phyloP scores from a whole-genome alignment of 2,888 invertebrate species.

The Agrypnus murinus region DNA sequence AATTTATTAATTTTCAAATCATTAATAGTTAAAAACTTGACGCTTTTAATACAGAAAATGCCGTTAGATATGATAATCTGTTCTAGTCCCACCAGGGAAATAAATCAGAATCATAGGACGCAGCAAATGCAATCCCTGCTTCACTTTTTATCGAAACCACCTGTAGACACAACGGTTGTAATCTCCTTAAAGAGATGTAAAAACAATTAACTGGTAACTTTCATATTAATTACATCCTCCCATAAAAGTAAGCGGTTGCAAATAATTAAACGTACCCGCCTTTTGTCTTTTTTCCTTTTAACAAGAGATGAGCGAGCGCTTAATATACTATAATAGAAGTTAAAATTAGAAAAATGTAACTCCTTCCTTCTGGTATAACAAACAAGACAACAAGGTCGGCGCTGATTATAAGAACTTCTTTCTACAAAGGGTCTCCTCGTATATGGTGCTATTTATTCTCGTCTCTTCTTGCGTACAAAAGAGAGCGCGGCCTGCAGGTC shows the following conservation, averaged over 20 bases:
- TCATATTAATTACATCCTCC: conserved; percentile 39
- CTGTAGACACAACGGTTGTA: conserved; percentile 22
- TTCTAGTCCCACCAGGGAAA: not conserved
- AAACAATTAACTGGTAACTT: conserved; percentile 46
- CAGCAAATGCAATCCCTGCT: not conserved
- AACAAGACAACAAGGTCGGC: not conserved
- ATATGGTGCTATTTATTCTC: too few relatives aligned
- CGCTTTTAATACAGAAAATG: too few relatives aligned
- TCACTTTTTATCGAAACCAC: conserved; percentile 20
- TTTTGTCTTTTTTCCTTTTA: conserved; percentile 28
- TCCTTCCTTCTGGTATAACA: conserved; percentile 3
- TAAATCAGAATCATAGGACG: not conserved
- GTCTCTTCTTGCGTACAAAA: too few relatives aligned
- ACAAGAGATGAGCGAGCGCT: conserved; percentile 16
- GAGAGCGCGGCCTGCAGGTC: conserved; percentile 2
- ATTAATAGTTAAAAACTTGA: too few relatives aligned
- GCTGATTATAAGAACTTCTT: not conserved
- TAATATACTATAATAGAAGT: conserved; percentile 18
- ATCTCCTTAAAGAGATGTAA: conserved; percentile 39
- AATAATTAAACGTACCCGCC: conserved; percentile 35
- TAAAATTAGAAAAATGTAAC: conserved; percentile 14
- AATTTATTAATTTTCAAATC: too few relatives aligned
- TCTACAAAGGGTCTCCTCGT: conserved; percentile 5
- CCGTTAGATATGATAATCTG: too few relatives aligned
- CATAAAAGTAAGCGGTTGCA: conserved; percentile 36